Percentiles rank a stretch among this genome's conserved stretches.
Conservation (phyloP, 2,113 vertebrate species). For the Apteryx mantelli region DNA sequence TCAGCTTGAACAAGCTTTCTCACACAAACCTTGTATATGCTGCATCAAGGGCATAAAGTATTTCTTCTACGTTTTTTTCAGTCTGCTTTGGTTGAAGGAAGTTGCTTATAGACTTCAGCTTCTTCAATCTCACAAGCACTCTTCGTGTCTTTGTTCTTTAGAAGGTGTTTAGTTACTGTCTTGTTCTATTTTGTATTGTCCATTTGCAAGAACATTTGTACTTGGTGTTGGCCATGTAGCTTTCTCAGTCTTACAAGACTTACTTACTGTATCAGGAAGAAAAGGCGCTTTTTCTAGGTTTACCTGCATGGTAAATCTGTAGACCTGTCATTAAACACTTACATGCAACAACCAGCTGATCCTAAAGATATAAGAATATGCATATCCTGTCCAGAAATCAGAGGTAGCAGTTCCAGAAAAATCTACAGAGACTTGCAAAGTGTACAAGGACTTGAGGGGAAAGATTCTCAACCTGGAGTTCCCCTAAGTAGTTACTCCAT, state of each 20-base stretch:
- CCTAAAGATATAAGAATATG: background rate
- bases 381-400: background rate
- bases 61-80: background rate
- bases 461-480: background rate
- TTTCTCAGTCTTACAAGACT: background rate
- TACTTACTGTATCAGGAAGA: background rate
- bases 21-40: background rate
- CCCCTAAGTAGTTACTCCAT: background rate
- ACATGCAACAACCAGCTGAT: background rate
- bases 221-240: background rate
- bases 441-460: fast-evolving
- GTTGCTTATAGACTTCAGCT: background rate
- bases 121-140: background rate
- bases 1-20: background rate
- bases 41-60: background rate
- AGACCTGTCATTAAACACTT: background rate
- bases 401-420: background rate
- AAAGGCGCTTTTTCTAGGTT: background rate
- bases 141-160: background rate
- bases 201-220: background rate
- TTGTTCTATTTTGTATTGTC: background rate
- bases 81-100: background rate
- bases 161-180: background rate
- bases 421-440: background rate
- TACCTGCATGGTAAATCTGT: background rate